Evolutionary conservation across 2,113 vertebrate genomes (phyloP).

Genomic region (Anguilla japonica): DNA sequence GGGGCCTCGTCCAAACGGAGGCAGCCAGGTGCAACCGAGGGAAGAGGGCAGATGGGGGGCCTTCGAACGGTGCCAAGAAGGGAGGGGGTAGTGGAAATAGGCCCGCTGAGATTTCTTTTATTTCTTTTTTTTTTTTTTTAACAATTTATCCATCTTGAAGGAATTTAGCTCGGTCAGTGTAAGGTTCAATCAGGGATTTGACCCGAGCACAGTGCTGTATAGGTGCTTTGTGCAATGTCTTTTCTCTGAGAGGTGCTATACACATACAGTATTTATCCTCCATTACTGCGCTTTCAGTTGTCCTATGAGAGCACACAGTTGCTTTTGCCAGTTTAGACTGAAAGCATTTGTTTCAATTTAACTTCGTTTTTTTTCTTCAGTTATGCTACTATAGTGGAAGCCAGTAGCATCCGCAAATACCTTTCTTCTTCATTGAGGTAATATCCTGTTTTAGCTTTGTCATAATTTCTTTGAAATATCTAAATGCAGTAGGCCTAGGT

Average conservation of each 20-base stretch:
- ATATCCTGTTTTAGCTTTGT: neutral
- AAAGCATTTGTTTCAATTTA: too few relatives aligned
- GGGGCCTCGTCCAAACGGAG: slow-evolving; percentile 1
- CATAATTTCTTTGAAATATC: neutral
- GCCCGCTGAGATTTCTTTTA: neutral
- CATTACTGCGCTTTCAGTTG: neutral
- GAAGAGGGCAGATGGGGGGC: neutral
- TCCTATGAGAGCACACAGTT: neutral
- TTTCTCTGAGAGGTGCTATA: neutral
- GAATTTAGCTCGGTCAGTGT: slow-evolving; percentile 5
- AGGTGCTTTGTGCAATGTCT: neutral
- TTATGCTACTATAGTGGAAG: neutral
- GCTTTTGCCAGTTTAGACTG: neutral
- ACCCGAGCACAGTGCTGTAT: neutral
- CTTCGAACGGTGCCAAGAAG: neutral
- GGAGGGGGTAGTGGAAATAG: neutral
- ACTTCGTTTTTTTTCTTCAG: neutral
- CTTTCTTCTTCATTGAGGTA: neutral
- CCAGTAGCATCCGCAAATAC: neutral
- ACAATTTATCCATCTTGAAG: slow-evolving; percentile 12
- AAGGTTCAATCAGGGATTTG: slow-evolving; percentile 6
- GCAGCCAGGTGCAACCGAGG: neutral
- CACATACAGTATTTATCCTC: neutral
- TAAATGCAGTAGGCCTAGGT: neutral
- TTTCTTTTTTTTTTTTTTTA: neutral